A percentile compares a stretch with the other conserved stretches of the same genome.
Conservation (phyloP, 2,888 invertebrate species). For the Thereva nobilitata region DNA sequence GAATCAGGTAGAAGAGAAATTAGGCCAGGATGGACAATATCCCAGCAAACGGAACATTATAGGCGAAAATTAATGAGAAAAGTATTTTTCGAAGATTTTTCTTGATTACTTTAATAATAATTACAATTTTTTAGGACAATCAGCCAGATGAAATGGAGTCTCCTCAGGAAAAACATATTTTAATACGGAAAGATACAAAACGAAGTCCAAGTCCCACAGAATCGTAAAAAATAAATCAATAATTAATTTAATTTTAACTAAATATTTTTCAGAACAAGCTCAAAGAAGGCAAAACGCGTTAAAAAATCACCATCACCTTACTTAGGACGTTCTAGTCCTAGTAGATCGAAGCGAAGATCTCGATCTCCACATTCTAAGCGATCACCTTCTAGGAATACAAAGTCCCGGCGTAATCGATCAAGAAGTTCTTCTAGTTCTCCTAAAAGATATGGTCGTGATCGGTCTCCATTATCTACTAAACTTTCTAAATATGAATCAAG, state of each 20-base stretch:
- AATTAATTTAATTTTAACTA: conserved; percentile 10
- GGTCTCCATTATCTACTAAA: conserved; percentile 40
- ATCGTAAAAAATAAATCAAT: conserved; percentile 38
- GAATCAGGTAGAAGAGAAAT: conserved; percentile 80
- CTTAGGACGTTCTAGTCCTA: conserved; percentile 51
- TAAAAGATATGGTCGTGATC: conserved; percentile 49
- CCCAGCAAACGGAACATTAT: conserved; percentile 88
- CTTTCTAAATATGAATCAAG: conserved; percentile 51
- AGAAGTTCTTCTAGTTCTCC: conserved; percentile 54
- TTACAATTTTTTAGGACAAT: conserved; percentile 34
- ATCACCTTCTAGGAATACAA: conserved; percentile 48
- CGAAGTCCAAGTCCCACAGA: conserved; percentile 47
- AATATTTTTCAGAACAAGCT: conserved; percentile 40
- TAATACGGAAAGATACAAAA: conserved; percentile 45
- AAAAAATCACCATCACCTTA: conserved; percentile 50
- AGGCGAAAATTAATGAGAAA: conserved; percentile 85
- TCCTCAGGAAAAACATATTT: conserved; percentile 47
- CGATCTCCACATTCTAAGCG: conserved; percentile 58
- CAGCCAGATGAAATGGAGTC: conserved; percentile 37
- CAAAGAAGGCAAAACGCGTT: conserved; percentile 47
- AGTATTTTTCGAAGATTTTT: conserved; percentile 57
- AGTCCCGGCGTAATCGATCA: conserved; percentile 43
- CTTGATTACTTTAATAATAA: background rate
- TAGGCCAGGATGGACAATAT: conserved; percentile 73
- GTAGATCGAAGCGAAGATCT: conserved; percentile 55